Evolutionary conservation across 2,888 invertebrate genomes (phyloP), one percentile per base, ranked within the genome.

Genomic region (Scrobipalpa costella): DNA sequence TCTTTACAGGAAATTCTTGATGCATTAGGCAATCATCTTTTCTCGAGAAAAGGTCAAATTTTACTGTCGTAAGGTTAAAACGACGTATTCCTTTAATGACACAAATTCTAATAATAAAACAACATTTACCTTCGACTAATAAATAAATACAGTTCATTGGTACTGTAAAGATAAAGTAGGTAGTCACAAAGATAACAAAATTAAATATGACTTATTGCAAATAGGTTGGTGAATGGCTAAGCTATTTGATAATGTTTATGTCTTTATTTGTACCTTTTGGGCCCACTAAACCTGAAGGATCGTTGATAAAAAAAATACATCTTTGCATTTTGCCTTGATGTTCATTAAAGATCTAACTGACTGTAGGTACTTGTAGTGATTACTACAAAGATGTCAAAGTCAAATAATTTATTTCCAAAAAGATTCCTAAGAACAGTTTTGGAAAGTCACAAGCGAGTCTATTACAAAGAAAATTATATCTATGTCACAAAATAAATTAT

Each of bases 131-230:
- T 44, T n/a, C 40, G n/a, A 44, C n/a, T 44, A 44, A 44, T 15
- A 15, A 44, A 27, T 27, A 27, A 44, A 2, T 36, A 44, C 44
- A 44, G 44, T 44, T 44, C 44, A 44, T 44, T 44, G 44, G 15
- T 44, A 44, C 44, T 44, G 1, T 44, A 44, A 44, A 44, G 44
- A 44, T 44, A 44, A 44, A 44, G 44, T 44, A 7, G 15, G 6
- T n/a, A 52, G 50, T 52, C 50, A 21, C 21, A 52, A 52, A 52
- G 50, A 52, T 52, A 21, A 52, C 21, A 27, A 49, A 19, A 49
- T 15, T 15, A 44, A 27, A 49, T 49, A 19, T 49, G 49, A 49
- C 17, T 49, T 49, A 49, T 19, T 19, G 19, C 19, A 17, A 17
- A 17, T 19, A n/a, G 19, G 49, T 49, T 0, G 49, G 49, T 47